These are phyloP conservation scores for Artibeus lituratus DNA, from an alignment of 2,797 vertebrate species.

Conservation along the genomic window DNA sequence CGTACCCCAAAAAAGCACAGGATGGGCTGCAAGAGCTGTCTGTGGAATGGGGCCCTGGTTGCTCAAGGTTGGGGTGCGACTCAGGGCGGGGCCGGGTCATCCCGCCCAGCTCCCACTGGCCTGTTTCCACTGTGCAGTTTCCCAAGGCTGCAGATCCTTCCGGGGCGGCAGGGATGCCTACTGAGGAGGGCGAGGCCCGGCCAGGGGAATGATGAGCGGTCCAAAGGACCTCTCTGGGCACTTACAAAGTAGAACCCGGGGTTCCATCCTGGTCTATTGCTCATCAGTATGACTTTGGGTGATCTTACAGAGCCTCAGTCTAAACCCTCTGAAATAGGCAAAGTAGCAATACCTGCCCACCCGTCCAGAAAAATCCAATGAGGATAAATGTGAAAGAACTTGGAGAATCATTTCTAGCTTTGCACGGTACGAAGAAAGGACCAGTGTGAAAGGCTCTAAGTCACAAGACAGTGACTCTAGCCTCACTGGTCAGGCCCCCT, in stretches of 20 bases:
- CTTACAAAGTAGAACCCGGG: background rate
- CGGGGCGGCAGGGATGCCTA: background rate
- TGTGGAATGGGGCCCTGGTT: background rate
- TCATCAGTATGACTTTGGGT: background rate
- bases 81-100: background rate
- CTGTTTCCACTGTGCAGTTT: conserved; percentile 44
- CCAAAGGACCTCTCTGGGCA: background rate
- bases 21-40: background rate
- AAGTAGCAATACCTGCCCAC: background rate
- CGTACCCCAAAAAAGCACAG: background rate
- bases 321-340: background rate
- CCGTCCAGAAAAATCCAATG: background rate
- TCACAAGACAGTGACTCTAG: background rate
- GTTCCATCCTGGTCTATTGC: background rate
- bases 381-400: background rate
- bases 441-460: background rate
- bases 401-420: background rate
- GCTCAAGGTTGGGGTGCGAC: conserved; percentile 33
- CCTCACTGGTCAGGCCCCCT: background rate
- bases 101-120: background rate
- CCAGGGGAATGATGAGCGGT: background rate
- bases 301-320: background rate
- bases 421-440: background rate
- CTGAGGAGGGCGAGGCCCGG: background rate
- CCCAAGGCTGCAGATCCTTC: background rate